Evolutionary conservation across 2,113 vertebrate genomes (phyloP).

Genomic region (Dasypus novemcinctus): DNA sequence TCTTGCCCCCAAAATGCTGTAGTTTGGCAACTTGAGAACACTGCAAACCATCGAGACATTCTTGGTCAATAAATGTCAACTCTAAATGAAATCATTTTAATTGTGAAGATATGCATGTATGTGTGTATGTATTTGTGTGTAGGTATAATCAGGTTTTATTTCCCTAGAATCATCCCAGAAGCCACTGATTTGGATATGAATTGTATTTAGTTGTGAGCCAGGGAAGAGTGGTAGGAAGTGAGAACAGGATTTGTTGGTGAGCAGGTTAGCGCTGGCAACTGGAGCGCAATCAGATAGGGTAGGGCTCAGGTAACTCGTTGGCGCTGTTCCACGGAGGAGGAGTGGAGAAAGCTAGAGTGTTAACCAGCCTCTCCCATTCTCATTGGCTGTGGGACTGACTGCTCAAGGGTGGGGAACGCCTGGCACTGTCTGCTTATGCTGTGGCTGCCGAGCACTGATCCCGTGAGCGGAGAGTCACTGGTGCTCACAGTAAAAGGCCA

Average conservation of each 20-base stretch:
- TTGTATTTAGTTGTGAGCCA: neutral
- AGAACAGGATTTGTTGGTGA: neutral
- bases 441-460: neutral
- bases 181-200: neutral
- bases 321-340: neutral
- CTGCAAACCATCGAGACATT: neutral
- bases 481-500: neutral
- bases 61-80: constrained; percentile 2
- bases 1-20: neutral
- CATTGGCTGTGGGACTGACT: fast-evolving
- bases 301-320: fast-evolving
- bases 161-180: neutral
- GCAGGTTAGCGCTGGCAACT: too few relatives aligned
- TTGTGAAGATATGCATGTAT: neutral
- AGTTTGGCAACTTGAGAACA: neutral
- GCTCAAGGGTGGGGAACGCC: neutral
- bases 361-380: neutral
- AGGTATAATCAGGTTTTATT: neutral
- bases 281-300: neutral
- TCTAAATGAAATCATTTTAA: neutral
- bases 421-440: neutral
- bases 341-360: neutral
- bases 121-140: neutral
- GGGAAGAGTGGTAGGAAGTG: neutral
- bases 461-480: neutral